Percentiles rank a stretch among this genome's conserved stretches.
These are phyloP conservation scores for Leptobrachium leishanense DNA, from an alignment of 2,113 vertebrate species.

Conservation along the genomic window DNA sequence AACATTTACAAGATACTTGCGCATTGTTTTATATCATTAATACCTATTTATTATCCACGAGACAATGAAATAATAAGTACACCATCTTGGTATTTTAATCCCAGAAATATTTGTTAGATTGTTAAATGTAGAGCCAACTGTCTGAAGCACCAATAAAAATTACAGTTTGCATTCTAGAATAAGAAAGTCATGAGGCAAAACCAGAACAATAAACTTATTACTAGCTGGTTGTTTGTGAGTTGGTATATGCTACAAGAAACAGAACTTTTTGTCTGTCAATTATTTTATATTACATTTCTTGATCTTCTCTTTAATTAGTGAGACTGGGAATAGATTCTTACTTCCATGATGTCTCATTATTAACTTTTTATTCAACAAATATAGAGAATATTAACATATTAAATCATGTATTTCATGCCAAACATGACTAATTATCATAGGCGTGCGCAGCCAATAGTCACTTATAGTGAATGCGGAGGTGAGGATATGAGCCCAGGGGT, in stretches of 20 bases:
- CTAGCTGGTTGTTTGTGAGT: background rate
- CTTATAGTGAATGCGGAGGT: no score
- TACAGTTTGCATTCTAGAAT: background rate
- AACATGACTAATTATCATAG: no score
- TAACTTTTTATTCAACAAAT: no score
- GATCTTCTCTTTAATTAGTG: no score
- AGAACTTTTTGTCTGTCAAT: no score
- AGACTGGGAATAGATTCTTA: no score
- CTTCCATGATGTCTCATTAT: no score
- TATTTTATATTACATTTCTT: no score
- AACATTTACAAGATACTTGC: conserved; percentile 26
- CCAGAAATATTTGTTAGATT: conserved; percentile 9
- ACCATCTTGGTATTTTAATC: background rate
- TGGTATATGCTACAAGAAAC: background rate
- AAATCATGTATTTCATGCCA: no score
- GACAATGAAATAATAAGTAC: conserved; percentile 29
- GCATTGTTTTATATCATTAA: conserved; percentile 36
- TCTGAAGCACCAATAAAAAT: background rate
- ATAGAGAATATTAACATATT: no score
- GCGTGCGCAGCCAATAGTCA: no score
- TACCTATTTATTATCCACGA: conserved; percentile 22
- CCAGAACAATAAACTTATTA: background rate
- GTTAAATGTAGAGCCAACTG: conserved; percentile 1
- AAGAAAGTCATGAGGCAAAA: background rate
- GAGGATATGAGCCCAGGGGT: no score